Base-by-base conservation (phyloP, 2,797 vertebrate species). In the Hippoglossus hippoglossus region DNA sequence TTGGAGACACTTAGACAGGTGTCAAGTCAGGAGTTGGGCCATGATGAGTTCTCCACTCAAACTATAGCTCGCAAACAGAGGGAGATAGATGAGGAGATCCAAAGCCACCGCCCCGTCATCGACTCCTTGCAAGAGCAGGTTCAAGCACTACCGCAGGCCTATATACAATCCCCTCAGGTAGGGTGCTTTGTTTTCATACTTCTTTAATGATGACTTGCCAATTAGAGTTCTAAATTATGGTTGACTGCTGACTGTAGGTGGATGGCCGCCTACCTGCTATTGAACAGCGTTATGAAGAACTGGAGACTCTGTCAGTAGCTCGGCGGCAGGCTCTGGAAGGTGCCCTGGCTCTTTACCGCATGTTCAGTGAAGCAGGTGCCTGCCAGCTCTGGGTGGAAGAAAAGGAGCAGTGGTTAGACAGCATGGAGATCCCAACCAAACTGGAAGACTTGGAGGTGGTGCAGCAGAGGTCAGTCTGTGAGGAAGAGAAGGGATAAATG, bases 361-460 rank as follows among this genome's bases (percentile, higher is more conserved):
- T 97, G 96, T 96, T 96, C 78, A 98, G 97, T 18, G 97, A 99
- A 90, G 96, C 97, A 0, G 95, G 94, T 1, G 98, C 98, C 79
- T 99, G 97, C 36, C 94, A 93, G 74, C 94, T 97, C 11, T 99
- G 98, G 98, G 95, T 99, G 67, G 97, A 94, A 0, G 97, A 99
- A 87, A 96, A 98, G 88, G 97, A 98, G 81, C 95, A 97, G 89
- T 99, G 98, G 98, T 93, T 99, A 11, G 83, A 96, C 4, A 72
- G 91, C 75, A 96, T 98, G 94, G 93, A 95, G 13, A 95, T 99
- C 47, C 98, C 97, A 0, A 95, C 96, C 67, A 96, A 95, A 49
- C 93, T 99, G 70, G 97, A 99, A 77, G 97, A 99, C 89, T 93
- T 99, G 49, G 98, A 99, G 89, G 98, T 99, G 71, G 95, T 99